Percentiles rank a stretch among this genome's conserved stretches.
Conservation (phyloP, 2,888 invertebrate species). For the Tetanocera ferruginea region DNA sequence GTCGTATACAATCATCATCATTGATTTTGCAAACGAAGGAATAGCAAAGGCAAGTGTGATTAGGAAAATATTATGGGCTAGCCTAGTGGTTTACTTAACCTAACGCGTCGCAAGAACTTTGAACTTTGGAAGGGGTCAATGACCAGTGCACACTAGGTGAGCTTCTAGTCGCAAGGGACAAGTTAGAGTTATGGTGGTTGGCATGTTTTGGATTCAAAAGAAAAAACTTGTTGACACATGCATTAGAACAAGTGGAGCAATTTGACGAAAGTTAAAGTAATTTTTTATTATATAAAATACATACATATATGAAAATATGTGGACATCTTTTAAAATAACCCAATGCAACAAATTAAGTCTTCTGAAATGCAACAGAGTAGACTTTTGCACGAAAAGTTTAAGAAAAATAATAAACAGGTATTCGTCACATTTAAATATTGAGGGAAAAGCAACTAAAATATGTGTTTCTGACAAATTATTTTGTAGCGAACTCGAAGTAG, state of each 20-base stretch:
- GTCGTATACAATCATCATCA: neutral
- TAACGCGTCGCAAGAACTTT: slow-evolving; percentile 51
- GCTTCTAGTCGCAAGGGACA: neutral
- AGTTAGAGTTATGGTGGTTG: neutral
- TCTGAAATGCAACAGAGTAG: neutral
- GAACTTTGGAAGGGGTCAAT: slow-evolving; percentile 58
- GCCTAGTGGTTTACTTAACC: slow-evolving; percentile 25
- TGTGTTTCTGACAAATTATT: too few relatives aligned
- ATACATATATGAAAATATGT: too few relatives aligned
- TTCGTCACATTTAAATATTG: too few relatives aligned
- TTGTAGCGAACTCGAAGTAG: too few relatives aligned
- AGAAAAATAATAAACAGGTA: too few relatives aligned
- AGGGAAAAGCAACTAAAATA: too few relatives aligned
- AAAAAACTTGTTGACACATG: neutral
- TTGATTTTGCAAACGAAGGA: slow-evolving; percentile 38
- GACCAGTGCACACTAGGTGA: slow-evolving; percentile 50
- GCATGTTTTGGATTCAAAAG: neutral
- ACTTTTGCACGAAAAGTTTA: too few relatives aligned
- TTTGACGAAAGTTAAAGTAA: neutral
- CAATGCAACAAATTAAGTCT: neutral
- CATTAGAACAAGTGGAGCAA: neutral
- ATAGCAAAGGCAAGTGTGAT: neutral
- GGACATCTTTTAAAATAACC: too few relatives aligned
- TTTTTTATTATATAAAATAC: neutral
- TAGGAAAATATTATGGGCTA: neutral